Conservation (phyloP, 2,888 invertebrate genomes). For the Euzophera pinguis region DNA sequence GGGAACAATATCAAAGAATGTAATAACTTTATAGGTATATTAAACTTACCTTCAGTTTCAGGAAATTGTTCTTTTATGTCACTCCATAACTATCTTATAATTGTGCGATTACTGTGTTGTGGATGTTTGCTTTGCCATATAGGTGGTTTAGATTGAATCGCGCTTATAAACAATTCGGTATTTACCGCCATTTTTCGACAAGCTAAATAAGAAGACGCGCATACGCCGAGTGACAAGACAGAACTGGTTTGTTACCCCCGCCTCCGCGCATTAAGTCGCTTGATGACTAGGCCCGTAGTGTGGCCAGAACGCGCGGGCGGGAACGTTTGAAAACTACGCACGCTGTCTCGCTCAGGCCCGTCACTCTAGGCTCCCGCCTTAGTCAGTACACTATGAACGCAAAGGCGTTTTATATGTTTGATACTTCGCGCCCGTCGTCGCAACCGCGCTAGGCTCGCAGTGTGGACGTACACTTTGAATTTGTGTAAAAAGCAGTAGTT, state of each 20-base stretch:
- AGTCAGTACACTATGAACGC: too few species aligned
- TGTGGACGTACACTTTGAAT: constrained; percentile 14
- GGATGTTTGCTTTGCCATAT: constrained; percentile 12
- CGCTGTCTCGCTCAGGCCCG: too few species aligned
- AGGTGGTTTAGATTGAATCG: constrained; percentile 13
- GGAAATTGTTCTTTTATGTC: constrained; percentile 12
- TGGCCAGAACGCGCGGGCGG: too few species aligned
- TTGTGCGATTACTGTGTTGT: not conserved
- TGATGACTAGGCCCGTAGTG: too few species aligned
- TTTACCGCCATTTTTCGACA: not conserved
- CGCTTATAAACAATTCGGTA: constrained; percentile 15
- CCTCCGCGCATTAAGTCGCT: too few species aligned
- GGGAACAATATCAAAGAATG: too few species aligned
- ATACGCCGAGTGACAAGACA: too few species aligned
- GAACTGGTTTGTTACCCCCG: too few species aligned
- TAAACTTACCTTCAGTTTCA: constrained; percentile 13
- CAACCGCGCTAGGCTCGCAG: constrained; percentile 18
- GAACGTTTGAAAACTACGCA: too few species aligned
- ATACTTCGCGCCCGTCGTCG: constrained; percentile 21
- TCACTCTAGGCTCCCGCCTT: too few species aligned
- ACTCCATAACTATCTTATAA: constrained; percentile 13
- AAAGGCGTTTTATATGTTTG: constrained; percentile 19
- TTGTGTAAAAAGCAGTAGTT: too few species aligned
- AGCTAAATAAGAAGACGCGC: too few species aligned
- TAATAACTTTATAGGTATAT: not conserved